Evolutionary conservation across 2,113 vertebrate genomes (phyloP).

Genomic region (Mus spicilegus): DNA sequence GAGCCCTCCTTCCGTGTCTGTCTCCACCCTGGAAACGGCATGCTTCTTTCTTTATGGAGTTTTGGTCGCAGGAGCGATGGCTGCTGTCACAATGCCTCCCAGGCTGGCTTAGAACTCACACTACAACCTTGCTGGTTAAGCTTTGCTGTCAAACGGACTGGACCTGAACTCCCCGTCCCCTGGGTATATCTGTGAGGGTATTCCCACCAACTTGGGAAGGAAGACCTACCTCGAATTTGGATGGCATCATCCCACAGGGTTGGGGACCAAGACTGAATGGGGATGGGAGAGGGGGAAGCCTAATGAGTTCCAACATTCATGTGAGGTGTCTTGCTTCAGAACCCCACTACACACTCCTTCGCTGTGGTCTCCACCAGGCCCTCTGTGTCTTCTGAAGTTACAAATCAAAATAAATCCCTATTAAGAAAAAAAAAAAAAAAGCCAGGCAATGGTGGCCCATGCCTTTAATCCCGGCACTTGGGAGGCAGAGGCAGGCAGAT

Average conservation of each 20-base stretch:
- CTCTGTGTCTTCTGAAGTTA: neutral
- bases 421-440: neutral
- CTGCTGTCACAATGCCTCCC: neutral
- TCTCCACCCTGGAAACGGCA: neutral
- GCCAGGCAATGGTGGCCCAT: fast-evolving
- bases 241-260: neutral
- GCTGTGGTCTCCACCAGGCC: neutral
- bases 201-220: neutral
- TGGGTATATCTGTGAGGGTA: neutral
- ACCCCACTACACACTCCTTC: neutral
- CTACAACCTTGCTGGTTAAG: neutral
- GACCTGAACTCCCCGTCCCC: neutral
- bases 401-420: neutral
- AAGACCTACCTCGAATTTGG: neutral
- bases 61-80: neutral
- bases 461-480: no score
- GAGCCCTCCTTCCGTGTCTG: neutral
- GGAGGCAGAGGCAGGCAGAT: no score
- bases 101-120: neutral
- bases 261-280: neutral
- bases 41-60: neutral
- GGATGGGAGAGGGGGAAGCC: neutral
- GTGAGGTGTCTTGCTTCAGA: no score
- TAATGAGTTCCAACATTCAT: neutral
- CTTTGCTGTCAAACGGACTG: neutral